phyloP scores from a whole-genome alignment of 2,797 vertebrate species.

The Tapera naevia region DNA sequence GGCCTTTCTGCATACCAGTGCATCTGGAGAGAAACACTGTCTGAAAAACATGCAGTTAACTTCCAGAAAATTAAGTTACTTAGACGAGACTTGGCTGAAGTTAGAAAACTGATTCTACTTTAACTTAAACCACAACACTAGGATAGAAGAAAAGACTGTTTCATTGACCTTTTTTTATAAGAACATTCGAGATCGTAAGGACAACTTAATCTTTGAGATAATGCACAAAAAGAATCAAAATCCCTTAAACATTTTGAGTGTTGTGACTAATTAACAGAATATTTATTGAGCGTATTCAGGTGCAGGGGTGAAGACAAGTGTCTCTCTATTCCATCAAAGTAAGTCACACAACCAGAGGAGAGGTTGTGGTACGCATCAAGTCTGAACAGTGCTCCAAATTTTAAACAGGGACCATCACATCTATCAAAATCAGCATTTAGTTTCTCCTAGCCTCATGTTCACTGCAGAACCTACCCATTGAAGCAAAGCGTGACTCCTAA shows the following conservation, averaged over 20 bases:
- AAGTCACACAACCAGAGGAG: not conserved
- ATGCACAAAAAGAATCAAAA: not conserved
- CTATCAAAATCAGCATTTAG: not conserved
- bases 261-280: not conserved
- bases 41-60: too few species aligned
- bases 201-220: not conserved
- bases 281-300: not conserved
- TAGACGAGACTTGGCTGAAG: too few species aligned
- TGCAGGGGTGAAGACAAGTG: not conserved
- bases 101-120: too few species aligned
- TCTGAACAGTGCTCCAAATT: not conserved
- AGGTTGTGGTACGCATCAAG: not conserved
- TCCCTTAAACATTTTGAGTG: not conserved
- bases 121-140: not conserved
- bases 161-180: not conserved
- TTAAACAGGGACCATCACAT: not conserved
- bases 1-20: too few species aligned
- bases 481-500: not conserved
- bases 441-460: not conserved
- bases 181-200: not conserved
- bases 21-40: too few species aligned
- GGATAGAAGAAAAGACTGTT: not conserved
- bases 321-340: not conserved
- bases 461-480: not conserved
- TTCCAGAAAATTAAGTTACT: too few species aligned